Conservation (phyloP, 1,140 invertebrate genomes). For the Cotesia typhae region DNA sequence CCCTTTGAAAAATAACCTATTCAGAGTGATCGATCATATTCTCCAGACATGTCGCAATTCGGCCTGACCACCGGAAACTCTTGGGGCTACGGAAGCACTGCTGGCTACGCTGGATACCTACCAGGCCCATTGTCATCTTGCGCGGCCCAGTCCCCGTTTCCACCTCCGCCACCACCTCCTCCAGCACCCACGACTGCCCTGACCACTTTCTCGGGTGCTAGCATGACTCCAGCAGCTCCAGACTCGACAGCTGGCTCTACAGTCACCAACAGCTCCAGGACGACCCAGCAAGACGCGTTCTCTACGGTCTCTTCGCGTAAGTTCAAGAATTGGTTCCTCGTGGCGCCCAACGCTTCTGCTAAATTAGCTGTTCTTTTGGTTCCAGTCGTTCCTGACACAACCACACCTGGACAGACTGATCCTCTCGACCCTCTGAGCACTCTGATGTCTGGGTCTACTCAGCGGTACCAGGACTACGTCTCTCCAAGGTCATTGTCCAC, state of each 20-base stretch:
- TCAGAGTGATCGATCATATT: neutral
- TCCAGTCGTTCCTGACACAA: slow-evolving; percentile 77
- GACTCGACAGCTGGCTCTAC: slow-evolving; percentile 73
- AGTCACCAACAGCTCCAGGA: slow-evolving; percentile 54
- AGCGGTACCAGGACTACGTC: slow-evolving; percentile 64
- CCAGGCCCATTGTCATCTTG: slow-evolving; percentile 69
- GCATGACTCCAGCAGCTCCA: slow-evolving; percentile 69
- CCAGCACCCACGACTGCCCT: slow-evolving; percentile 74
- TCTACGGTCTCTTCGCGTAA: slow-evolving; percentile 60
- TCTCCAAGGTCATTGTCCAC: slow-evolving; percentile 78
- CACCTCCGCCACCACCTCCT: slow-evolving; percentile 65
- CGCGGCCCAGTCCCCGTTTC: slow-evolving; percentile 74
- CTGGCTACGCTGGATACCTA: slow-evolving; percentile 81
- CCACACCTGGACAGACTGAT: slow-evolving; percentile 71
- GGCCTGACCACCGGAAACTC: slow-evolving; percentile 80
- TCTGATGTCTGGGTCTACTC: slow-evolving; percentile 64
- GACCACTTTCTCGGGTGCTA: slow-evolving; percentile 69
- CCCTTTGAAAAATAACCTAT: slow-evolving; percentile 22
- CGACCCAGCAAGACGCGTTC: slow-evolving; percentile 59
- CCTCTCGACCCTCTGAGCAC: slow-evolving; percentile 78
- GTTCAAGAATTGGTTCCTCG: slow-evolving; percentile 24
- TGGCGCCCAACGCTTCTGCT: too few relatives aligned
- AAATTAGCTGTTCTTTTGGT: neutral
- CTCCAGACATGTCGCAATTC: slow-evolving; percentile 79
- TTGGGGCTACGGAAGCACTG: slow-evolving; percentile 84